phyloP scores from a whole-genome alignment of 2,797 vertebrate genomes.

The Diceros bicornis region DNA sequence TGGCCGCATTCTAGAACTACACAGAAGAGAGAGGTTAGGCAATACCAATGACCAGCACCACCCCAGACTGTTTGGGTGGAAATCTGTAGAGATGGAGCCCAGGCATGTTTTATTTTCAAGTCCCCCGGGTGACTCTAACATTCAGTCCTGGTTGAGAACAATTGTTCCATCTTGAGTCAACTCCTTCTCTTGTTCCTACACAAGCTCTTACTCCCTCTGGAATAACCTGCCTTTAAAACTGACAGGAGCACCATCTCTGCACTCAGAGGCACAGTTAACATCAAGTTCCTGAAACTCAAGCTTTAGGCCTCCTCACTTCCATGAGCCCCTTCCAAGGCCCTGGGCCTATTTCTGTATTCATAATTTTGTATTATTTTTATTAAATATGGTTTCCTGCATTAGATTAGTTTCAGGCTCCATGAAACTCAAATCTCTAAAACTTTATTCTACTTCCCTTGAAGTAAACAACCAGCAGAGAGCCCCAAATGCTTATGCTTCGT shows the following conservation, averaged over 20 bases:
- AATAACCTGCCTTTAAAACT: not conserved
- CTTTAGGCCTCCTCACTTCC: not conserved
- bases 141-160: not conserved
- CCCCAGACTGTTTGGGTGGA: not conserved
- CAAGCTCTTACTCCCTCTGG: too few relatives aligned
- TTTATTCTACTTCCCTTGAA: not conserved
- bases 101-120: not conserved
- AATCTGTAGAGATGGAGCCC: not conserved
- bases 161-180: not conserved
- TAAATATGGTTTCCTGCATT: not conserved
- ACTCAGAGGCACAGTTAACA: not conserved
- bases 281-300: not conserved
- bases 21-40: not conserved
- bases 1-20: not conserved
- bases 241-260: not conserved
- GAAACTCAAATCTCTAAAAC: not conserved
- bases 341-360: not conserved
- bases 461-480: not conserved
- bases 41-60: not conserved
- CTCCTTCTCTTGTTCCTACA: not conserved
- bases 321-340: not conserved
- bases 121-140: not conserved
- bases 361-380: not conserved
- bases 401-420: not conserved
- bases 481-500: not conserved